Evolutionary conservation across 35 echinoderm and acorn worm species (phyloP), one percentile per base, ranked within the genome.

Genomic region (Heliocidaris tuberculata): DNA sequence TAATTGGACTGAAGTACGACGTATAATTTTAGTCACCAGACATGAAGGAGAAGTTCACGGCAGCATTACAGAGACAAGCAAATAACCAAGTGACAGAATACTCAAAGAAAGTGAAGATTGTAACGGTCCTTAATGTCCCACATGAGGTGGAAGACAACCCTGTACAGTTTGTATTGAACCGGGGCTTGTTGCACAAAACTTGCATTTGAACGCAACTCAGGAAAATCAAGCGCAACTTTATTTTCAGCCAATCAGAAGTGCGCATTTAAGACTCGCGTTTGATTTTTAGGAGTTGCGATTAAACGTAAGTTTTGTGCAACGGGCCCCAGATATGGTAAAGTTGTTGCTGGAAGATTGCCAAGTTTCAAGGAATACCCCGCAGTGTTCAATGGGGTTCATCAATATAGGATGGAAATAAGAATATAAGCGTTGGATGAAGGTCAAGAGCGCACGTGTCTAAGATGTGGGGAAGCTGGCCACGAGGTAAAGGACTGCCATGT

Each of bases 281-380:
- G n/a, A n/a, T n/a, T n/a, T n/a, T n/a, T n/a, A n/a, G n/a, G n/a
- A n/a, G n/a, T n/a, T n/a, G n/a, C n/a, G n/a, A n/a, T n/a, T n/a
- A n/a, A n/a, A n/a, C n/a, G n/a, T n/a, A n/a, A n/a, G n/a, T n/a
- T n/a, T n/a, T n/a, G n/a, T n/a, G n/a, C n/a, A n/a, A n/a, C n/a
- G n/a, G n/a, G n/a, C n/a, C n/a, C n/a, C n/a, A n/a, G n/a, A 13
- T 96, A 94, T 50, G 95, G 93, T 2, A 96, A 87, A 48, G 56
- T 96, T 7, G 7, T 96, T n/a, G 85, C 48, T 7, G 50, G 86
- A 9, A 29, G 87, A 7, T 31, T 7, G 5, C 59, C 88, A 12
- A 12, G 9, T 1, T 49, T 89, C 86, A 27, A 7, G 13, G 85
- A 94, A 0, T 48, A 95, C 31, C 92, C 92, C 5, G 92, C 85